Conservation (phyloP, 1,140 invertebrate genomes). For the Hylyphantes graminicola region DNA sequence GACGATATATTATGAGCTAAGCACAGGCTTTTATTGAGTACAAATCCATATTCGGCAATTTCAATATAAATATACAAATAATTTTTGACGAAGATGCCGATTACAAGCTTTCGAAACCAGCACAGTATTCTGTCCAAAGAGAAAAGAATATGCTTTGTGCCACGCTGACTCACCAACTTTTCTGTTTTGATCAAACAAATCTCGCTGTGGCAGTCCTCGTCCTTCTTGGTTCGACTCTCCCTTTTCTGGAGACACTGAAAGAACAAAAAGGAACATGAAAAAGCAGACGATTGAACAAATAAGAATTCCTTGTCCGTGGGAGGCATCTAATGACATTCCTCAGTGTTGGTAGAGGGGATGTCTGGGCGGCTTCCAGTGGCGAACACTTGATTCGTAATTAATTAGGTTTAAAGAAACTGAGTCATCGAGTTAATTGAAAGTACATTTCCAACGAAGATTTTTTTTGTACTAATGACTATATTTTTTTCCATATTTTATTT, state of each 20-base stretch:
- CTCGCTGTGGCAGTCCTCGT: conserved; percentile 75
- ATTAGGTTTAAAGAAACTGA: too few relatives aligned
- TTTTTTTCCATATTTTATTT: too few relatives aligned
- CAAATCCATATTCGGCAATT: too few relatives aligned
- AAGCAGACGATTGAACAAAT: conserved; percentile 12
- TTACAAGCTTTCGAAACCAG: neutral
- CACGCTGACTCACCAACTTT: conserved; percentile 79
- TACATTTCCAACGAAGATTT: too few relatives aligned
- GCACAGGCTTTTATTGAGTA: neutral
- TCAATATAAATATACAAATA: neutral
- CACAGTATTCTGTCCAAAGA: neutral
- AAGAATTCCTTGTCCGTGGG: conserved; percentile 8
- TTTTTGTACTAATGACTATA: too few relatives aligned
- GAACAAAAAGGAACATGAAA: conserved; percentile 67
- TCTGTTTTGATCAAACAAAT: conserved; percentile 95
- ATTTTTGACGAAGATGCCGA: neutral
- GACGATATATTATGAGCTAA: neutral
- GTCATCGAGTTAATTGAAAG: too few relatives aligned
- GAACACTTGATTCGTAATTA: too few relatives aligned
- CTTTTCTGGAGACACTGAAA: conserved; percentile 74
- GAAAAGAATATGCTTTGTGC: conserved; percentile 22
- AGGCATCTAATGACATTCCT: conserved; percentile 27
- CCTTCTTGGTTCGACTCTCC: conserved; percentile 74
- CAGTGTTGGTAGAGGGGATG: conserved; percentile 13
- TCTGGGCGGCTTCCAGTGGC: too few relatives aligned